Base-by-base conservation (phyloP, 2,113 vertebrate species). In the Arothron firmamentum region DNA sequence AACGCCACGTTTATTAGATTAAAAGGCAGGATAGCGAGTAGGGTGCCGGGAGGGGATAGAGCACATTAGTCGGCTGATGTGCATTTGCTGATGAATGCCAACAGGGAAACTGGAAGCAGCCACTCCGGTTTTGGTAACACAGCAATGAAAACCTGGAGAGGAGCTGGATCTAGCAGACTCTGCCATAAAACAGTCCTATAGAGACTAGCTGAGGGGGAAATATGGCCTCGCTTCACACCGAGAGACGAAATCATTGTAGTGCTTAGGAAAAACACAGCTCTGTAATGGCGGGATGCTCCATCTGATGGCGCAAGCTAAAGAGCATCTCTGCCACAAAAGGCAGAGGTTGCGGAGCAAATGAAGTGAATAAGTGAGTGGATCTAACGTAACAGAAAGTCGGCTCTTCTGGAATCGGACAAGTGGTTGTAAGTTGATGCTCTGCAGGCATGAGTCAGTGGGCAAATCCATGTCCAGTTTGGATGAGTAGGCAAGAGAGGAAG, bases 211-310 rank as follows among this genome's bases (percentile, higher is more conserved):
- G 74, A 62, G 57, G 62, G 59, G 56, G 50, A 72, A 80, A 81
- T 77, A 86, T 75, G 74, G 78, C 65, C 65, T 56, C 77, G 76
- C 86, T 85, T 85, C 80, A 88, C 64, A 64, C 67, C 61, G 67
- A 75, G 82, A 67, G 76, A 68, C 74, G 70, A 74, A 75, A 75
- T 62, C 61, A 79, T 81, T 81, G 76, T 70, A 70, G 83, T 82
- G 75, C 75, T 86, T 86, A 78, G 84, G 84, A 78, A 85, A 85
- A 85, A 81, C 74, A 78, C 65, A 72, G 79, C 75, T 63, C 79
- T 56, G 66, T 78, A 81, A 85, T 83, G 70, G 74, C 21, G 70
- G 74, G 79, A 80, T 83, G 77, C 81, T 85, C 66, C 78, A 84
- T 75, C 68, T 72, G 81, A 88, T 72, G 74, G 72, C 61, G 43